Evolutionary conservation across 2,113 vertebrate genomes (phyloP).

Genomic region (Castor canadensis): DNA sequence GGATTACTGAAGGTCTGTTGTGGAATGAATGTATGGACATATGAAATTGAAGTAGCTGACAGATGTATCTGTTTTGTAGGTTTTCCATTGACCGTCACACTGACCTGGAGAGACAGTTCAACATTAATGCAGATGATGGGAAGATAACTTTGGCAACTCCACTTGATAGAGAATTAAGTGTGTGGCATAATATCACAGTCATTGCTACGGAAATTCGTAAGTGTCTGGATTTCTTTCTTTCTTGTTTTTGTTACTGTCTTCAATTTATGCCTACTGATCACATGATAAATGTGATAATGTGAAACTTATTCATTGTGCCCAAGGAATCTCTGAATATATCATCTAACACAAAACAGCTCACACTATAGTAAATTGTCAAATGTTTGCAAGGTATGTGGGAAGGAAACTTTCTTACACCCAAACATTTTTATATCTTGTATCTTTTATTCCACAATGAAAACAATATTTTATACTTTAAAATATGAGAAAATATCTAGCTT

Average conservation of each 20-base stretch:
- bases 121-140: conserved; percentile 96
- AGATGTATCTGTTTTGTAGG: conserved; percentile 86
- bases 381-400: not conserved
- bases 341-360: not conserved
- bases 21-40: conserved; percentile 56
- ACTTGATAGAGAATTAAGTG: conserved; percentile 94
- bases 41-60: conserved; percentile 73
- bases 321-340: not conserved
- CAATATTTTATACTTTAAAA: not conserved
- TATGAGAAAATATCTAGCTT: not conserved
- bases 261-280: not conserved
- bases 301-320: not conserved
- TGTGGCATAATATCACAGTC: conserved; percentile 99
- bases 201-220: conserved; percentile 98
- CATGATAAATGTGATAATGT: not conserved
- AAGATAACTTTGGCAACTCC: conserved; percentile 96
- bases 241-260: not conserved
- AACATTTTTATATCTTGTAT: not conserved
- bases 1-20: conserved; percentile 69
- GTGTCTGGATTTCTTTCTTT: conserved; percentile 76
- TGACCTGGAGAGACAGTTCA: conserved; percentile 98
- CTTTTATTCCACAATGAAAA: not conserved
- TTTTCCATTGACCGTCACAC: conserved; percentile 99
- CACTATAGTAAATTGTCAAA: not conserved
- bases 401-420: not conserved